These are phyloP conservation scores for Ammodytes marinus DNA, from an alignment of 2,113 vertebrate species.

Conservation along the genomic window DNA sequence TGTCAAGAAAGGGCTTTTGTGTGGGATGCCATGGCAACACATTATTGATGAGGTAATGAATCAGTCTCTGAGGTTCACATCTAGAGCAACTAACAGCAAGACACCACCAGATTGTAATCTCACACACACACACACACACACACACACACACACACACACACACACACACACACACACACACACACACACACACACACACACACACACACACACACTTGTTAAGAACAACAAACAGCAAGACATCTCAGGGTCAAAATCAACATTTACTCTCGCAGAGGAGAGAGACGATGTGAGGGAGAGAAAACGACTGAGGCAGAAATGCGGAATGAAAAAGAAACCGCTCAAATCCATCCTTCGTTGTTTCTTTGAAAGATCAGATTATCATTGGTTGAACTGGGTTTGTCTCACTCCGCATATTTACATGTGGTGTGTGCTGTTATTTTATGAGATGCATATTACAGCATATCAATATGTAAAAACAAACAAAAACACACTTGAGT, in stretches of 20 bases:
- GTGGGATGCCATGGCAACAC: constrained; percentile 38
- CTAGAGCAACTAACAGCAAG: constrained; percentile 59
- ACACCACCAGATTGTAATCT: constrained; percentile 4
- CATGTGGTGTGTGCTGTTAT: not conserved
- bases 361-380: not conserved
- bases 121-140: not conserved
- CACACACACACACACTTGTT: constrained; percentile 16
- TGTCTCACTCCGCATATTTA: not conserved
- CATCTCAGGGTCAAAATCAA: constrained; percentile 39
- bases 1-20: constrained; percentile 9
- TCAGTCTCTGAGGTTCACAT: constrained; percentile 44
- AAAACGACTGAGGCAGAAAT: not conserved
- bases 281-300: not conserved
- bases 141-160: not conserved
- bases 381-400: not conserved
- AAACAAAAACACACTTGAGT: too few species aligned
- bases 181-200: not conserved
- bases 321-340: not conserved
- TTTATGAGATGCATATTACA: constrained; percentile 21
- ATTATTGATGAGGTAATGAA: constrained; percentile 60
- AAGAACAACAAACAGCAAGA: constrained; percentile 49
- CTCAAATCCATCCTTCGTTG: not conserved
- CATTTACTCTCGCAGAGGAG: not conserved
- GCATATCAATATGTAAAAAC: not conserved
- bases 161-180: not conserved